Conservation (phyloP, 2,113 vertebrate genomes). For the Megaceryle maxima region DNA sequence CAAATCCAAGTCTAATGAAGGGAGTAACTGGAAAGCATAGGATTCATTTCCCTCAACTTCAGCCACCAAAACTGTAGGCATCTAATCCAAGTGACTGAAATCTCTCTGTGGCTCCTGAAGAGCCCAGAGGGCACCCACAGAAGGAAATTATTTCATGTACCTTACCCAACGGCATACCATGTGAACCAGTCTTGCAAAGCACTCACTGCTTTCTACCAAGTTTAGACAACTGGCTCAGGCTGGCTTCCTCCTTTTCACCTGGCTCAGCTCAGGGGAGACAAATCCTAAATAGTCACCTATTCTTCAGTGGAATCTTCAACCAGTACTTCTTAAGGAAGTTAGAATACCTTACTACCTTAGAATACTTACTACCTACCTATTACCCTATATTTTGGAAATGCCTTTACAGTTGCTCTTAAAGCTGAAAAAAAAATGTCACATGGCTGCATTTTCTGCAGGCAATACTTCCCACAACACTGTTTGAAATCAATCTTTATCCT, state of each 20-base stretch:
- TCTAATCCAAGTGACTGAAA: neutral
- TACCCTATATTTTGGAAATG: neutral
- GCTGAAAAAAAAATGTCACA: fast-evolving
- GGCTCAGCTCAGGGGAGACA: neutral
- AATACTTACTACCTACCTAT: neutral
- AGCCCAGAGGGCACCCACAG: neutral
- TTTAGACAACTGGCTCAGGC: neutral
- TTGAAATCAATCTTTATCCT: neutral
- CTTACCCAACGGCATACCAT: neutral
- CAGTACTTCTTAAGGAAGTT: neutral
- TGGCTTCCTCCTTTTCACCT: neutral
- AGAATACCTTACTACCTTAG: neutral
- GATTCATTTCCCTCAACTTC: neutral
- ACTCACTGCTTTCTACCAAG: neutral
- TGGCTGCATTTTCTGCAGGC: neutral
- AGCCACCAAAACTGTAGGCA: neutral
- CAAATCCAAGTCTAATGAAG: neutral
- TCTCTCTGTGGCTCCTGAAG: neutral
- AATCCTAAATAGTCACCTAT: neutral
- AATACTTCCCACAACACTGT: neutral
- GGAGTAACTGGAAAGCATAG: neutral
- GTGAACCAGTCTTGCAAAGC: neutral
- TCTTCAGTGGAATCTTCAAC: neutral
- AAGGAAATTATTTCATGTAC: neutral
- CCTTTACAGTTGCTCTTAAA: neutral